Conservation (phyloP, 2,797 vertebrate species). For the Leuciscus waleckii region DNA sequence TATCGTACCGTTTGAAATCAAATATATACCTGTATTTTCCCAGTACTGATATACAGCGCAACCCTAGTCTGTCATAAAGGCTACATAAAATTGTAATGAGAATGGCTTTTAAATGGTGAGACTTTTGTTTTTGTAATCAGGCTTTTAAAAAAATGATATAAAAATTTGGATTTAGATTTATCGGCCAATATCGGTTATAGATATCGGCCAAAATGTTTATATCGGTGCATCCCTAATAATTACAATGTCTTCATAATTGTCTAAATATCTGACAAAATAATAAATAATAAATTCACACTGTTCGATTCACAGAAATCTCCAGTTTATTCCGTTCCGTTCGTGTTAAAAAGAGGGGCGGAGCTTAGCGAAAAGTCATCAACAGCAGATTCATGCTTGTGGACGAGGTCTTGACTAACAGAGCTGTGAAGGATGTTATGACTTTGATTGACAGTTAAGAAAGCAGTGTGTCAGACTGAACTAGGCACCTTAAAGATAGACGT, state of each 20-base stretch:
- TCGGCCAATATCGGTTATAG: not conserved
- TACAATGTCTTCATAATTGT: not conserved
- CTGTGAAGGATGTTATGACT: not conserved
- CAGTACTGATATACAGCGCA: not conserved
- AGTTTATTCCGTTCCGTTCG: not conserved
- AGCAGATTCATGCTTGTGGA: not conserved
- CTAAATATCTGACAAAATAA: not conserved
- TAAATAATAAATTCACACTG: not conserved
- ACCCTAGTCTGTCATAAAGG: not conserved
- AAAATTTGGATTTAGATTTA: not conserved
- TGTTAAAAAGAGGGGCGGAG: not conserved
- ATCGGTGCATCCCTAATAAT: not conserved
- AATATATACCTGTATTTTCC: not conserved
- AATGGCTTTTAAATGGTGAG: too few species aligned
- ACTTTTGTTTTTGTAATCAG: too few species aligned
- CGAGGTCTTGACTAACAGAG: not conserved
- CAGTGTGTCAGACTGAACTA: constrained; percentile 11
- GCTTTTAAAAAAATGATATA: too few species aligned
- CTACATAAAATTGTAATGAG: too few species aligned
- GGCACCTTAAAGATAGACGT: constrained; percentile 34
- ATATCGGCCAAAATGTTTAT: not conserved
- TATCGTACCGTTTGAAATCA: not conserved
- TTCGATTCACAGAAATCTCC: too few species aligned
- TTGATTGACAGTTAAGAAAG: constrained; percentile 1
- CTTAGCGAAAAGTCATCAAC: not conserved